phyloP scores from a whole-genome alignment of 2,113 vertebrate genomes.

The Diadophis punctatus region DNA sequence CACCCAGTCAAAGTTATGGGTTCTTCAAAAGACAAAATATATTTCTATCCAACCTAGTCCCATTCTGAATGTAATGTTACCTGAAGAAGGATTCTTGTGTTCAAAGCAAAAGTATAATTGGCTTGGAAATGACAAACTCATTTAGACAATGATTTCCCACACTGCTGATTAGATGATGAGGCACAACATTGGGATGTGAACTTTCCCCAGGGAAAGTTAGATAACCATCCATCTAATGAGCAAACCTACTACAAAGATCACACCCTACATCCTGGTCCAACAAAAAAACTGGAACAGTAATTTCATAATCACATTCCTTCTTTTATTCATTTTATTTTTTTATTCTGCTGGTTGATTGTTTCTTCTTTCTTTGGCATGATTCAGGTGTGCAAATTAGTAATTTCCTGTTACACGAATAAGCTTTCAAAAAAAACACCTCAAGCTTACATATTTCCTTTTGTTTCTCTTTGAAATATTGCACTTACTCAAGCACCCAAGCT shows the following conservation, averaged over 20 bases:
- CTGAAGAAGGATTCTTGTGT: background rate
- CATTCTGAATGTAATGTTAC: background rate
- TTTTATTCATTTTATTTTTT: background rate
- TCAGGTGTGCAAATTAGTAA: background rate
- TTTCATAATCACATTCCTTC: background rate
- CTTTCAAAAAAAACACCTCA: background rate
- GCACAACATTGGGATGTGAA: background rate
- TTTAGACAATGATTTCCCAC: background rate
- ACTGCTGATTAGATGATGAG: background rate
- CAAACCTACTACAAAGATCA: background rate
- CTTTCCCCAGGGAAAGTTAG: background rate
- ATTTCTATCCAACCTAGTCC: background rate
- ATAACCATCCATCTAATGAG: background rate
- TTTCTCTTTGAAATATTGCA: background rate
- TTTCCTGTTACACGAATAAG: background rate
- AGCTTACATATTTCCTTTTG: background rate
- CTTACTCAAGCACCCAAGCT: background rate
- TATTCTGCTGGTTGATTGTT: background rate
- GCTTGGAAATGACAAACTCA: background rate
- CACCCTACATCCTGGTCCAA: background rate
- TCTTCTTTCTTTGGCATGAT: background rate
- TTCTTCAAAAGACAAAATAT: background rate
- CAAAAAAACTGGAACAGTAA: background rate
- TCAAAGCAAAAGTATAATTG: background rate
- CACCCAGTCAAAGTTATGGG: background rate